Evolutionary conservation across 2,888 invertebrate species (phyloP).

Genomic region (Chironomus tentans): DNA sequence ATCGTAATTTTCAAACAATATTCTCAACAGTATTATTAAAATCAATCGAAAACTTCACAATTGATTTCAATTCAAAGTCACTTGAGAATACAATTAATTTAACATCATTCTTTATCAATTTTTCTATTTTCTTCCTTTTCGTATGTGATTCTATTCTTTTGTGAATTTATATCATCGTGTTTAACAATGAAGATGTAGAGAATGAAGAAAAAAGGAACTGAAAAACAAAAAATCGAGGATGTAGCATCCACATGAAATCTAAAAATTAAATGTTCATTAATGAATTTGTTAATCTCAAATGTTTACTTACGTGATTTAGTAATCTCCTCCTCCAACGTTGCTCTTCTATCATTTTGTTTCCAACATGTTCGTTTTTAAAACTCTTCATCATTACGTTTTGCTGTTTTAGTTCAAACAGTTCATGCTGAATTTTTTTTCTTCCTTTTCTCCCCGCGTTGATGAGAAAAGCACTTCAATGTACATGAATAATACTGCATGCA

Average conservation of each 20-base stretch:
- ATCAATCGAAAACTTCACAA: constrained; percentile 3
- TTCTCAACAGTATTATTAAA: background rate
- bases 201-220: background rate
- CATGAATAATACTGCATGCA: background rate
- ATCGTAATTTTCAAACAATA: background rate
- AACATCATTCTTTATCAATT: background rate
- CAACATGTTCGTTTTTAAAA: background rate
- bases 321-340: background rate
- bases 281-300: constrained; percentile 27
- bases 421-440: no score
- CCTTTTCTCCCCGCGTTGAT: background rate
- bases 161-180: no score
- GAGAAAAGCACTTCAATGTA: background rate
- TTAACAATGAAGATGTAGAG: background rate
- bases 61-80: background rate
- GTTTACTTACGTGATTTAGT: constrained; percentile 26
- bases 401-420: background rate
- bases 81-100: background rate
- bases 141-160: no score
- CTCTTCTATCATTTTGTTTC: background rate
- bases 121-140: background rate
- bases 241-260: constrained; percentile 12
- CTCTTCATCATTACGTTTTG: background rate
- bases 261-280: constrained; percentile 27
- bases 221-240: background rate